A percentile compares a stretch with the other conserved stretches of the same genome.
Evolutionary conservation across 2,797 vertebrate genomes (phyloP).

Genomic region (Cercopithecus petaurista): DNA sequence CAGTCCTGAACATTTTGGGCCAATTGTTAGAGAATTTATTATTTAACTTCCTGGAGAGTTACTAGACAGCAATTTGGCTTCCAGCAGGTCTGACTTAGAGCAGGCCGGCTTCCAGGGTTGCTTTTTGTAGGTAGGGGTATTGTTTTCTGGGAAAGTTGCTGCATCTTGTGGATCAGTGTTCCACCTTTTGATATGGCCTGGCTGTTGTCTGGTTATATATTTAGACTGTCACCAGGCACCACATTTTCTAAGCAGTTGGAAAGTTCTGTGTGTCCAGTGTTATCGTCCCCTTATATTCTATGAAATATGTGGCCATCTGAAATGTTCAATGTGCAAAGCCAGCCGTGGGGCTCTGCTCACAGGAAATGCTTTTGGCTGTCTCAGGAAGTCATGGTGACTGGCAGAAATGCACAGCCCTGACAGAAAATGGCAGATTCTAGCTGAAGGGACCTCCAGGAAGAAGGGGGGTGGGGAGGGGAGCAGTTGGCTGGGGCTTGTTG

Average conservation of each 20-base stretch:
- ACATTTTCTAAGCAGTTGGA: not conserved
- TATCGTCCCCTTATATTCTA: not conserved
- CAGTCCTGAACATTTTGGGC: not conserved
- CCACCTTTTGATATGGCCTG: not conserved
- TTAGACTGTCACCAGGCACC: not conserved
- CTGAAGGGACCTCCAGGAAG: not conserved
- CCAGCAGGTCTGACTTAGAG: no score
- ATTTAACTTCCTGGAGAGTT: not conserved
- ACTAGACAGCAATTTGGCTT: not conserved
- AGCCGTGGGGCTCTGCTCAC: not conserved
- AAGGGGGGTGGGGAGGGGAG: not conserved
- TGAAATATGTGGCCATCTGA: not conserved
- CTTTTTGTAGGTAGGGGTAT: not conserved
- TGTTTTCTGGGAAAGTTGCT: not conserved
- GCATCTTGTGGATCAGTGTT: not conserved
- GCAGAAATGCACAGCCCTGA: not conserved
- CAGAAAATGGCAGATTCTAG: not conserved
- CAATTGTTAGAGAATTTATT: not conserved
- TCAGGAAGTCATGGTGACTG: not conserved
- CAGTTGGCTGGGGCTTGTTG: not conserved
- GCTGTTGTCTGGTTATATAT: not conserved
- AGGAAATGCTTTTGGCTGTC: not conserved
- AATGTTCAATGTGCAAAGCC: not conserved
- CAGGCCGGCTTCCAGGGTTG: not conserved
- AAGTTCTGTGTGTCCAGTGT: not conserved